Base-by-base conservation (phyloP, 2,113 vertebrate genomes). In the Erinaceus europaeus region DNA sequence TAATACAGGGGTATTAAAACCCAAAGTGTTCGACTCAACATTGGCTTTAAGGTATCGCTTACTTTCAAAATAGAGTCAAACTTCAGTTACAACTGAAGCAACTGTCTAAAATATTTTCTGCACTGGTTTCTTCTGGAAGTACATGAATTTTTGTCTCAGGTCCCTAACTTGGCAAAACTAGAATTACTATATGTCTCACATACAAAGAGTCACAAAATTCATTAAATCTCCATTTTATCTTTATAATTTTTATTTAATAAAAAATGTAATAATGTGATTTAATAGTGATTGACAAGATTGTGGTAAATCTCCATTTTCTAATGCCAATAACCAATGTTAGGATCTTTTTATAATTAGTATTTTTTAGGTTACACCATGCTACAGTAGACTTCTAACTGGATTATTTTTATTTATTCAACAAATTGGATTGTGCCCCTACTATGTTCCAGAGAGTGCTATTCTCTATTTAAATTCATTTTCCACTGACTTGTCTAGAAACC, bases 341-440 rank as follows among this genome's bases (percentile, higher is more conserved):
- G 53, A 36, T 6, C 21, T 21, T 0, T 9, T 11, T 21, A 27
- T 34, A 23, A 15, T 12, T 69, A 29, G 4, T 44, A 11, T 40
- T 84, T 67, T 65, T 65, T 23, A 23, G 34, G 21, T 40, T 23
- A 20, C 20, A 64, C 20, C 23, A 21, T 27, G 18, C 11, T 20
- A 62, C 12, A 12, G 5, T 42, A 55, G 36, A 46, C 61, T 55
- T 78, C 59, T 72, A 75, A 23, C 34, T 32, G 3, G 38, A 59
- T 75, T 84, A 15, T 42, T 75, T 57, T 74, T 53, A 84, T 72
- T 59, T 68, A 80, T 40, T 72, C 64, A 34, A 14, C 7, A 67
- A 50, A 27, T 18, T 34, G 46, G 25, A 32, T n/a, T 40, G 12
- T 27, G 0, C 34, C 17, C 40, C 36, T 65, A 53, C 32, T 34